phyloP scores from a whole-genome alignment of 2,888 invertebrate species.

The Molanna angustata region DNA sequence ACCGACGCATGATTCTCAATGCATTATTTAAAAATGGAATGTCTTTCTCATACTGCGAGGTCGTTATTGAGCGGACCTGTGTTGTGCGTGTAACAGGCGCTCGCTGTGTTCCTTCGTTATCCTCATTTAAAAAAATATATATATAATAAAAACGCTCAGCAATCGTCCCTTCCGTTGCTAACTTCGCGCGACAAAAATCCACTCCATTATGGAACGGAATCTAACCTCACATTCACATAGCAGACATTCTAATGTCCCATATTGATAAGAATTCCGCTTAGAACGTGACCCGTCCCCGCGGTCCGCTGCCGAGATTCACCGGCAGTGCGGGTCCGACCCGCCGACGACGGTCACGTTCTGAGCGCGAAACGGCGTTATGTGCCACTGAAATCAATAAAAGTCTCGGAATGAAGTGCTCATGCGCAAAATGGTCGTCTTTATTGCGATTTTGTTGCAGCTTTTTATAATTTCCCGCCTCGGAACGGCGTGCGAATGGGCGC shows the following conservation, averaged over 20 bases:
- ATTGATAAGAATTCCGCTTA: conserved; percentile 32
- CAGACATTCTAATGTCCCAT: conserved; percentile 33
- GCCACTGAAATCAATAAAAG: conserved; percentile 72
- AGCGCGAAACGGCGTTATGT: conserved; percentile 58
- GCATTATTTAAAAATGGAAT: too few relatives aligned
- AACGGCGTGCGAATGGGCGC: conserved; percentile 21
- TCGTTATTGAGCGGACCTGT: conserved; percentile 12
- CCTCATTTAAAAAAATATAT: too few relatives aligned
- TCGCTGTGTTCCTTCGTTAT: too few relatives aligned
- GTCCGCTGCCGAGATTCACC: too few relatives aligned
- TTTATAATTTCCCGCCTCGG: conserved; percentile 28
- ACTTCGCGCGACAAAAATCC: conserved; percentile 30
- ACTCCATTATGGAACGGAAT: conserved; percentile 31
- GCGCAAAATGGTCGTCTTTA: conserved; percentile 42
- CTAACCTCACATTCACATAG: conserved; percentile 32
- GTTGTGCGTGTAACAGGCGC: too few relatives aligned
- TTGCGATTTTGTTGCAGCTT: conserved; percentile 33
- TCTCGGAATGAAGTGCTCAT: conserved; percentile 58
- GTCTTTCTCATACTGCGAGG: too few relatives aligned
- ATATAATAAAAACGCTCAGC: too few relatives aligned
- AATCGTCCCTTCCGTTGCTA: conserved; percentile 13
- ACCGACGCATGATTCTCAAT: too few relatives aligned
- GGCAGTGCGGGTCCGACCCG: too few relatives aligned
- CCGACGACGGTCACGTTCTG: conserved; percentile 31
- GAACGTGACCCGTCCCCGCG: conserved; percentile 20